A percentile compares a stretch with the other conserved stretches of the same genome.
phyloP scores from a whole-genome alignment of 2,113 vertebrate genomes.

The Elephantulus edwardii region DNA sequence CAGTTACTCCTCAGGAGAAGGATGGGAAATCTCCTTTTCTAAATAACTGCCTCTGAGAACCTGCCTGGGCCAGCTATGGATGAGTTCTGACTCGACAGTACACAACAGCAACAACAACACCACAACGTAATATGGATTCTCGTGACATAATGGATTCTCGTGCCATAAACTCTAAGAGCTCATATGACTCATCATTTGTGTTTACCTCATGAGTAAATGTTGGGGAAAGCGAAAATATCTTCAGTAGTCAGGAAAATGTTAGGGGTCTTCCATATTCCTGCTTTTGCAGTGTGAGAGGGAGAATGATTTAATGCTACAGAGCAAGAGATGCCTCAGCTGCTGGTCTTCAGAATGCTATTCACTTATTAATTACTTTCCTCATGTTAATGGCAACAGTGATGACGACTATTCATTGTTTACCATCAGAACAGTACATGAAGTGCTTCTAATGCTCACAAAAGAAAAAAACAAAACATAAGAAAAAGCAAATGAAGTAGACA shows the following conservation, averaged over 20 bases:
- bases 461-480: neutral
- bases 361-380: neutral
- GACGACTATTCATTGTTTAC: neutral
- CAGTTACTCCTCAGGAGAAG: no score
- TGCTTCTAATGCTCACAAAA: neutral
- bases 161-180: neutral
- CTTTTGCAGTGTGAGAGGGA: neutral
- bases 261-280: accelerated
- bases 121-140: no score
- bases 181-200: neutral
- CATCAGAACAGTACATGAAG: neutral
- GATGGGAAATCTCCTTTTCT: no score
- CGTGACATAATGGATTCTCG: neutral
- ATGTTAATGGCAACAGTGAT: neutral
- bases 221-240: neutral
- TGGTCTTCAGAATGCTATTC: neutral
- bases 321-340: no score
- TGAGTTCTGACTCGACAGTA: no score
- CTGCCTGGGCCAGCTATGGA: no score
- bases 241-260: neutral
- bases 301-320: accelerated
- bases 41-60: no score
- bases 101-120: no score
- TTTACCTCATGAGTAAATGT: neutral
- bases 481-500: neutral